Evolutionary conservation across 2,113 vertebrate species (phyloP), one percentile per base, ranked within the genome.

Genomic region (Hippoglossus stenolepis): DNA sequence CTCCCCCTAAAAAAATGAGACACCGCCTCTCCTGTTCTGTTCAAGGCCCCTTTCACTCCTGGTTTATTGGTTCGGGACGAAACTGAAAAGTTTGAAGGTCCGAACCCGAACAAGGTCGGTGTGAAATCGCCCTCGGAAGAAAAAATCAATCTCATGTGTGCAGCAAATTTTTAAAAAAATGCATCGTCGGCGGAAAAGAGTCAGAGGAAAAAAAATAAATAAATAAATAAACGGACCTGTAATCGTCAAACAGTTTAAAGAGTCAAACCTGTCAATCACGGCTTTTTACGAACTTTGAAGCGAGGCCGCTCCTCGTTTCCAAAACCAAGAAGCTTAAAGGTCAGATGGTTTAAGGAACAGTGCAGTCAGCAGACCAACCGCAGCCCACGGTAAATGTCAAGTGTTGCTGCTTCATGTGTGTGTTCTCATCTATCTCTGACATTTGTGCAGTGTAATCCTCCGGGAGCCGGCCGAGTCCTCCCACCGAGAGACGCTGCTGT

Each of bases 311-410:
- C 59, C 24, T 78, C 35, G 13, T 60, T 74, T 59, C 54, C 63
- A 70, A 85, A 75, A 69, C 45, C 56, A 68, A 65, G 68, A 11
- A 17, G 12, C 47, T 72, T 53, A 91, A 92, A 93, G 90, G 92
- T 90, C 91, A 83, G 59, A 56, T 65, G 71, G 75, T 87, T 84
- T 85, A 80, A 81, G 63, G 26, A 84, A 67, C 65, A 47, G 81
- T 49, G 75, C 23, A 73, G 80, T 85, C 85, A 86, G 90, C 86
- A 81, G 84, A 65, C 65, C 70, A 17, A 83, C 15, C 51, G 3
- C 83, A 4, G 77, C 80, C 15, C 6, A 51, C 28, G 54, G 67
- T 72, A 89, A 93, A 93, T 91, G 92, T 91, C 92, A 93, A 90
- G 85, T 89, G 88, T 80, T 85, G 80, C 86, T 35, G 77, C 84